A percentile compares a stretch with the other conserved stretches of the same genome.
phyloP scores from a whole-genome alignment of 2,888 invertebrate species.

The Drosophila siamana region DNA sequence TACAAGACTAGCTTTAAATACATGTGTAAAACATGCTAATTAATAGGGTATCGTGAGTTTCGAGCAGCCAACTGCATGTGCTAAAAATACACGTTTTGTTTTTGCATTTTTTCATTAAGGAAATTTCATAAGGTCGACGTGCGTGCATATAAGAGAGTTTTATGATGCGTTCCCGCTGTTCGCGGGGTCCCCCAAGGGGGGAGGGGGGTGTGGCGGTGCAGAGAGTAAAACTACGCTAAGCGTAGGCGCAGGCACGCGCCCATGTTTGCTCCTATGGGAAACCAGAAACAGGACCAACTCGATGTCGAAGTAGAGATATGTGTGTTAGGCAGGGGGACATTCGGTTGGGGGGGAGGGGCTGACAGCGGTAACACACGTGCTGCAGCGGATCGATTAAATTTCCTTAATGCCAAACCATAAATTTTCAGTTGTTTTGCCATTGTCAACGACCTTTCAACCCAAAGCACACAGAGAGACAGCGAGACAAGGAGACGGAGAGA shows the following conservation, averaged over 20 bases:
- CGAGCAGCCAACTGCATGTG: not conserved
- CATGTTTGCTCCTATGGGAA: slow-evolving; percentile 29
- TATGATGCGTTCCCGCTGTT: slow-evolving; percentile 47
- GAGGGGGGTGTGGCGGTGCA: not conserved
- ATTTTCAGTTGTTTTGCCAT: slow-evolving; percentile 65
- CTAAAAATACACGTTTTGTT: slow-evolving; percentile 1
- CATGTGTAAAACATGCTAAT: too few relatives aligned
- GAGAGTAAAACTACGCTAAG: not conserved
- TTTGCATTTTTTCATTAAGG: slow-evolving; percentile 46
- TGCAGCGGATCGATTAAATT: slow-evolving; percentile 74
- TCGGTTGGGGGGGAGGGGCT: not conserved
- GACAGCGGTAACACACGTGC: slow-evolving; percentile 44
- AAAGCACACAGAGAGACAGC: slow-evolving; percentile 13
- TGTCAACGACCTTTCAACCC: slow-evolving; percentile 67
- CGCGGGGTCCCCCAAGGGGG: not conserved
- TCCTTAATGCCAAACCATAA: slow-evolving; percentile 75
- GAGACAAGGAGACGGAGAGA: not conserved
- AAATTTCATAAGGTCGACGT: slow-evolving; percentile 55
- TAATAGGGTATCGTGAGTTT: slow-evolving; percentile 19
- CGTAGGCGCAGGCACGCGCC: slow-evolving; percentile 59
- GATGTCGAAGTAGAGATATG: not conserved
- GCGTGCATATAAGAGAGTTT: slow-evolving; percentile 49
- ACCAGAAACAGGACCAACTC: not conserved
- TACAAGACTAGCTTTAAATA: too few relatives aligned
- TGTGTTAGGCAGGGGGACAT: not conserved